Percentiles rank a stretch among this genome's conserved stretches.
phyloP scores from a whole-genome alignment of 1,140 invertebrate genomes.

The Patella vulgata region DNA sequence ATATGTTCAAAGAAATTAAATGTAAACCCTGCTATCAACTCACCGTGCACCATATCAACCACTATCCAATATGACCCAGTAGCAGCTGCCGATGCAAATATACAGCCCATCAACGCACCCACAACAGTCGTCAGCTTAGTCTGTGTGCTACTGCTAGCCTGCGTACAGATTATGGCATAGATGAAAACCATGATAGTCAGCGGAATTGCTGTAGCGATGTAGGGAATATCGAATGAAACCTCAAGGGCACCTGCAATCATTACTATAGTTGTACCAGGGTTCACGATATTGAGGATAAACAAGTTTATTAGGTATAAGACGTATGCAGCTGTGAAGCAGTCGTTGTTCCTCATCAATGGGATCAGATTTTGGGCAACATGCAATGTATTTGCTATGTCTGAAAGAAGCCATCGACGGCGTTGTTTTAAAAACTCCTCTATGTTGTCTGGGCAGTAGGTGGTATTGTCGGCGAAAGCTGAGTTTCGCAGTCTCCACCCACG shows the following conservation, averaged over 20 bases:
- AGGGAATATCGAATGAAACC: slow-evolving; percentile 37
- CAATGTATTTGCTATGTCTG: slow-evolving; percentile 74
- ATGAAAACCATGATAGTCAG: slow-evolving; percentile 28
- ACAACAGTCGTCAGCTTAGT: slow-evolving; percentile 24
- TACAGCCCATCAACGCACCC: slow-evolving; percentile 33
- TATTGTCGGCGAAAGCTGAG: slow-evolving; percentile 43
- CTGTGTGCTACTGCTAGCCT: slow-evolving; percentile 25
- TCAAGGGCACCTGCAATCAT: slow-evolving; percentile 42
- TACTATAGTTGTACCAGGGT: slow-evolving; percentile 35
- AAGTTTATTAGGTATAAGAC: slow-evolving; percentile 63
- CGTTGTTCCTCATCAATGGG: slow-evolving; percentile 69
- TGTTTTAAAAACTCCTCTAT: slow-evolving; percentile 48
- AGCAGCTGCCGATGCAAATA: slow-evolving; percentile 36
- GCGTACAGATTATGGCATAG: slow-evolving; percentile 35
- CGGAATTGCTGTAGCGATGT: slow-evolving; percentile 27
- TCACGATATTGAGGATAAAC: slow-evolving; percentile 45
- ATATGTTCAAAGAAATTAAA: not conserved
- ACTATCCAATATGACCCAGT: slow-evolving; percentile 40
- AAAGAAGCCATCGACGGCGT: slow-evolving; percentile 71
- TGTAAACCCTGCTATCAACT: slow-evolving; percentile 1
- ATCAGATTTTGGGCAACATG: slow-evolving; percentile 71
- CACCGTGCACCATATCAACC: slow-evolving; percentile 30
- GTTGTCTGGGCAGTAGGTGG: slow-evolving; percentile 42
- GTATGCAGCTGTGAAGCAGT: slow-evolving; percentile 71
- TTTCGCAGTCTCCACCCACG: slow-evolving; percentile 41